Conservation (phyloP, 2,888 invertebrate species). For the Sepioteuthis lessoniana region DNA sequence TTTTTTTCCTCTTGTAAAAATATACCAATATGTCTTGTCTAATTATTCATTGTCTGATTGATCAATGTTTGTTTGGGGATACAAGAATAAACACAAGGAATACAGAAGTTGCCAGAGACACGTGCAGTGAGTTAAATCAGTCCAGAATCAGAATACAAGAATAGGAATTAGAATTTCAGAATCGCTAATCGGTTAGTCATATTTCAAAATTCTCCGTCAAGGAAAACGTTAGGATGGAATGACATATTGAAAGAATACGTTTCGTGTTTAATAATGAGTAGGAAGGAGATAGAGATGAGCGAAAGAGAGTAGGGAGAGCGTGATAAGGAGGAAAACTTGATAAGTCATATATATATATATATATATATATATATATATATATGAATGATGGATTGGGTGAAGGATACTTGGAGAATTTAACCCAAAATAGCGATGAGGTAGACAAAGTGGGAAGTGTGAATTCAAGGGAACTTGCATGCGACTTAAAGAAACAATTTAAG, state of each 20-base stretch:
- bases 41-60: background rate
- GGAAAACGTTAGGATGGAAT: background rate
- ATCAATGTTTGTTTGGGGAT: background rate
- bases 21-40: too few relatives aligned
- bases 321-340: background rate
- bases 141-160: background rate
- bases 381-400: too few relatives aligned
- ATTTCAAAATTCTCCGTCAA: background rate
- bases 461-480: background rate
- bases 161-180: background rate
- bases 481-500: background rate
- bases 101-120: background rate
- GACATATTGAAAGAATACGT: background rate
- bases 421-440: background rate
- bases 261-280: background rate
- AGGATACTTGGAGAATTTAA: background rate
- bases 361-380: too few relatives aligned
- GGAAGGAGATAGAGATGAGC: background rate
- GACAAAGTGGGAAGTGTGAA: background rate
- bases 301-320: background rate
- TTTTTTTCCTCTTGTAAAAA: too few relatives aligned
- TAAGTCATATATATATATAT: too few relatives aligned
- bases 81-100: too few relatives aligned
- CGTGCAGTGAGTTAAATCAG: background rate
- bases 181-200: background rate